Percentiles rank a stretch among this genome's conserved stretches.
Conservation (phyloP, 1,140 invertebrate genomes). For the Leucophenga varia region DNA sequence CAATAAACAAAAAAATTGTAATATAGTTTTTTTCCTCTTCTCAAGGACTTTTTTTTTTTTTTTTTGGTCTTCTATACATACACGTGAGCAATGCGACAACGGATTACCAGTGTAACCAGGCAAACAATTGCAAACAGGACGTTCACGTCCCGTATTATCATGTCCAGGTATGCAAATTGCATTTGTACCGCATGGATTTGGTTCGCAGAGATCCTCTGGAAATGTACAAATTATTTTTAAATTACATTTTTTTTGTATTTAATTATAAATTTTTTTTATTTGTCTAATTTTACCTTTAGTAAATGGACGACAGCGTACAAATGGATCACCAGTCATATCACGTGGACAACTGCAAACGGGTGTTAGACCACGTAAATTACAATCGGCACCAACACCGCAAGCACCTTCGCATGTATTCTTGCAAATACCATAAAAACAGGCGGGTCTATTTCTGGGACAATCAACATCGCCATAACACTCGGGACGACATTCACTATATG, state of each 20-base stretch:
- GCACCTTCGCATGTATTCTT: conserved; percentile 77
- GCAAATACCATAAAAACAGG: conserved; percentile 79
- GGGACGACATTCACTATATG: conserved; percentile 69
- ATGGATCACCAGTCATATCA: conserved; percentile 85
- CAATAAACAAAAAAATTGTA: background rate
- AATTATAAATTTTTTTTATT: conserved; percentile 2
- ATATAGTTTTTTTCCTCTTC: background rate
- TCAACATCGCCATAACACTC: conserved; percentile 73
- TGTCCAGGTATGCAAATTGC: conserved; percentile 80
- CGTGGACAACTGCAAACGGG: conserved; percentile 83
- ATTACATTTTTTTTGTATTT: background rate
- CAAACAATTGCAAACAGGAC: conserved; percentile 72
- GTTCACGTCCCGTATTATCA: conserved; percentile 75
- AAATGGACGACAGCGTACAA: conserved; percentile 76
- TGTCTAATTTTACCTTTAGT: conserved; percentile 60
- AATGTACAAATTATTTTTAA: conserved; percentile 31
- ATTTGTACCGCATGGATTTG: conserved; percentile 81
- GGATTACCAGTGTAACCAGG: conserved; percentile 81
- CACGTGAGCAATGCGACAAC: conserved; percentile 66
- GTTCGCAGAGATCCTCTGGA: conserved; percentile 73
- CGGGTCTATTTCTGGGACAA: conserved; percentile 73
- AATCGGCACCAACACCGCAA: conserved; percentile 73
- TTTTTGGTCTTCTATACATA: too few relatives aligned
- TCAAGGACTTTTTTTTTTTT: background rate
- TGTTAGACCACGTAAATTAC: conserved; percentile 69